Conservation (phyloP, 2,888 invertebrate species). For the Cotesia congregata region DNA sequence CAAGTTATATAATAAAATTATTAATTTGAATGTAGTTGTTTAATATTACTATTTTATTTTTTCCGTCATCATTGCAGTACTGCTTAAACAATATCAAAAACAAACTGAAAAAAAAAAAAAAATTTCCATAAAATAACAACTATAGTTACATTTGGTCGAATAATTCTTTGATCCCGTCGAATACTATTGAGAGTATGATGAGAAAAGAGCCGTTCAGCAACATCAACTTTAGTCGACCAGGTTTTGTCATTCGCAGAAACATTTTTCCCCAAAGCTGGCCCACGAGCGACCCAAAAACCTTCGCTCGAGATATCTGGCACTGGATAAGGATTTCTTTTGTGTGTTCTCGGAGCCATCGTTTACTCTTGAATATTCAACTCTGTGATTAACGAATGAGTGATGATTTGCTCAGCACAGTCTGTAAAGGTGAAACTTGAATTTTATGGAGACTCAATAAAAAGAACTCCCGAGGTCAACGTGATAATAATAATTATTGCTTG, state of each 20-base stretch:
- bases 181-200: slow-evolving; percentile 76
- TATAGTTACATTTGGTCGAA: slow-evolving; percentile 43
- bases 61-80: no score
- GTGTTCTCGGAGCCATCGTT: slow-evolving; percentile 39
- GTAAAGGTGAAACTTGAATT: neutral
- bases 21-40: no score
- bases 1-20: no score
- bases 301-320: slow-evolving; percentile 63
- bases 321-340: slow-evolving; percentile 63
- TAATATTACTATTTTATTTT: no score
- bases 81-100: no score
- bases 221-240: slow-evolving; percentile 59
- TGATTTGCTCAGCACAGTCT: neutral
- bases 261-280: slow-evolving; percentile 59
- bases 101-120: no score
- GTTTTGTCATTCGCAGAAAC: slow-evolving; percentile 55
- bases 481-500: slow-evolving; percentile 12
- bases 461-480: neutral
- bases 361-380: neutral
- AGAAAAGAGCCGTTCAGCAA: slow-evolving; percentile 73
- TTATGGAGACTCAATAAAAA: neutral
- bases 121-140: neutral
- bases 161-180: slow-evolving; percentile 66
- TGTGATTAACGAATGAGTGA: neutral
- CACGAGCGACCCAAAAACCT: slow-evolving; percentile 56